phyloP scores from a whole-genome alignment of 2,888 invertebrate genomes.

The Cantharis lateralis region DNA sequence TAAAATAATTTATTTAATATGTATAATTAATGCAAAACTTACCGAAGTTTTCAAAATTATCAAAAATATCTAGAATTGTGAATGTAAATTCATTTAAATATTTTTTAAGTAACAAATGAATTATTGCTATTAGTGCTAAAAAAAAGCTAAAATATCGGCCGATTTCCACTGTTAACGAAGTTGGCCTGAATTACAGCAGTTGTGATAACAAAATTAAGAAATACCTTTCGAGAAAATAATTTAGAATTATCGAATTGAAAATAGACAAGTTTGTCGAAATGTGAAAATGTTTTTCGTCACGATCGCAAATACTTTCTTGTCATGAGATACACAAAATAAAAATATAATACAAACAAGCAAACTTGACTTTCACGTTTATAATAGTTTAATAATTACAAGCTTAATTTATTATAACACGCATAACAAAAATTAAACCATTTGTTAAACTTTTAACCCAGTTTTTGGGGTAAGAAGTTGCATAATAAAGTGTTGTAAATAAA shows the following conservation, averaged over 20 bases:
- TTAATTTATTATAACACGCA: background rate
- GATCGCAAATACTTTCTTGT: background rate
- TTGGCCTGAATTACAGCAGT: background rate
- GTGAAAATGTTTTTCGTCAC: background rate
- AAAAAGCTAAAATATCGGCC: background rate
- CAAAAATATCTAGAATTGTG: too few relatives aligned
- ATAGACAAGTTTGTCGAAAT: background rate
- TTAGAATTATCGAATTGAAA: background rate
- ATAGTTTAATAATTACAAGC: background rate
- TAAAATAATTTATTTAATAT: too few relatives aligned
- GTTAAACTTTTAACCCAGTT: background rate
- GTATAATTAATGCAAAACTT: too few relatives aligned
- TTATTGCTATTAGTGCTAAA: background rate
- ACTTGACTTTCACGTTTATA: background rate
- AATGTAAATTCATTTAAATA: too few relatives aligned
- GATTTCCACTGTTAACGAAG: background rate
- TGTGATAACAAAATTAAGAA: background rate
- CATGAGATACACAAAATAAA: background rate
- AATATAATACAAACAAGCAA: background rate
- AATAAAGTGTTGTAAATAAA: background rate
- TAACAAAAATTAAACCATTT: background rate
- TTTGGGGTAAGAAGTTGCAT: background rate
- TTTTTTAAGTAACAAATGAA: background rate
- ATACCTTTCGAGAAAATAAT: background rate
- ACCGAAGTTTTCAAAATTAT: too few relatives aligned